Evolutionary conservation across 2,797 vertebrate species (phyloP).

Genomic region (Danionella dracula): DNA sequence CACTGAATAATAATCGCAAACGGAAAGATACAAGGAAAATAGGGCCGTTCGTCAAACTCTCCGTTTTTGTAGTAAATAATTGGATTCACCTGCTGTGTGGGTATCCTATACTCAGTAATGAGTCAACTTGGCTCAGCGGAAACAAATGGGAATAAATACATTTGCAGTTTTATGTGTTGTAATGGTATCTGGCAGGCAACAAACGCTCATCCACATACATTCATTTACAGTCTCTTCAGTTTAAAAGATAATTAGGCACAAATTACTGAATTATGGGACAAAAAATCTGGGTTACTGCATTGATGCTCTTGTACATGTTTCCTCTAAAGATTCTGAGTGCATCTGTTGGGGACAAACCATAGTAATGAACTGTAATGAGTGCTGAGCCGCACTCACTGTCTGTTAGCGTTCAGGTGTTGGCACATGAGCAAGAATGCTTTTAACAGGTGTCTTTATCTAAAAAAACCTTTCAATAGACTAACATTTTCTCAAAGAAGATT

Average conservation of each 20-base stretch:
- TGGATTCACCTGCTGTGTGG: constrained; percentile 1
- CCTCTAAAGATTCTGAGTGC: constrained; percentile 5
- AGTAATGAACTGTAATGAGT: constrained; percentile 24
- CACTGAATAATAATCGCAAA: too few species aligned
- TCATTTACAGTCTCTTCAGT: not conserved
- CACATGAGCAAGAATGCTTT: constrained; percentile 10
- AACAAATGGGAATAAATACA: constrained; percentile 6
- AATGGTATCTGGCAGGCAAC: constrained; percentile 5
- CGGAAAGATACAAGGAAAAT: too few species aligned
- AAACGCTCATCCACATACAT: constrained; percentile 6
- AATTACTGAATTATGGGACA: constrained; percentile 9
- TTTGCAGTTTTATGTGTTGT: constrained; percentile 5
- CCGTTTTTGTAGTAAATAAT: constrained; percentile 15
- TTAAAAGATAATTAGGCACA: constrained; percentile 10
- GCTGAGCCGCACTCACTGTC: not conserved
- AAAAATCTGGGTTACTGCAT: constrained; percentile 10
- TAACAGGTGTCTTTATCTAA: constrained; percentile 6
- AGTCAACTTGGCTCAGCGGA: constrained; percentile 7
- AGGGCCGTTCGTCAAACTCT: too few species aligned
- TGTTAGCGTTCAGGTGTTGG: constrained; percentile 15
- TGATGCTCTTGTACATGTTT: constrained; percentile 3
- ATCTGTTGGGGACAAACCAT: constrained; percentile 14
- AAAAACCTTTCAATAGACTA: not conserved
- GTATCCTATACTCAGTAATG: not conserved
- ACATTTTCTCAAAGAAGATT: not conserved